These are phyloP conservation scores for Brachionus sp. DNA, from an alignment of 1,140 invertebrate genomes.

Conservation along the genomic window DNA sequence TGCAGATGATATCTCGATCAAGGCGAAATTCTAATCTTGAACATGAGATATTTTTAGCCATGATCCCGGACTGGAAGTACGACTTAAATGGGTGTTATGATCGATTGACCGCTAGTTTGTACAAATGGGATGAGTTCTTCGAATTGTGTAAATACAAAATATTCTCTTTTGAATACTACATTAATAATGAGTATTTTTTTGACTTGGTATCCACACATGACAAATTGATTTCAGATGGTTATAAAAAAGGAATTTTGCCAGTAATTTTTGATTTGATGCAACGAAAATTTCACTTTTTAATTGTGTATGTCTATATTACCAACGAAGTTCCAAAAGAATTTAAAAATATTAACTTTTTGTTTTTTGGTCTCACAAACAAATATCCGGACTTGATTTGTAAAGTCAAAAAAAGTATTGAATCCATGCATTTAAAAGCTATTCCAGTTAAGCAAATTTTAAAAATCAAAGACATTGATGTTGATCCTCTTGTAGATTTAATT, in stretches of 20 bases:
- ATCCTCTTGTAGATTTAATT: background rate
- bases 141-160: slow-evolving; percentile 15
- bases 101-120: background rate
- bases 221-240: background rate
- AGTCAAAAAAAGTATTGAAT: background rate
- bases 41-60: slow-evolving; percentile 1
- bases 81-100: slow-evolving; percentile 19
- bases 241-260: background rate
- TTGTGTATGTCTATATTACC: slow-evolving; percentile 1
- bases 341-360: background rate
- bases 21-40: slow-evolving; percentile 1
- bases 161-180: background rate
- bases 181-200: background rate
- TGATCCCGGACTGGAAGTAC: slow-evolving; percentile 22
- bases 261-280: background rate
- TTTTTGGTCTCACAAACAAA: slow-evolving; percentile 20
- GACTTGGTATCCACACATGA: background rate
- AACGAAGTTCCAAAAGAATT: slow-evolving; percentile 15
- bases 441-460: background rate
- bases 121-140: slow-evolving; percentile 19
- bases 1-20: background rate
- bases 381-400: background rate
- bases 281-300: slow-evolving; percentile 14
- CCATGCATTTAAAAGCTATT: background rate
- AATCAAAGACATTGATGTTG: background rate